Conservation (phyloP, 2,113 vertebrate genomes). For the Plotosus lineatus region DNA sequence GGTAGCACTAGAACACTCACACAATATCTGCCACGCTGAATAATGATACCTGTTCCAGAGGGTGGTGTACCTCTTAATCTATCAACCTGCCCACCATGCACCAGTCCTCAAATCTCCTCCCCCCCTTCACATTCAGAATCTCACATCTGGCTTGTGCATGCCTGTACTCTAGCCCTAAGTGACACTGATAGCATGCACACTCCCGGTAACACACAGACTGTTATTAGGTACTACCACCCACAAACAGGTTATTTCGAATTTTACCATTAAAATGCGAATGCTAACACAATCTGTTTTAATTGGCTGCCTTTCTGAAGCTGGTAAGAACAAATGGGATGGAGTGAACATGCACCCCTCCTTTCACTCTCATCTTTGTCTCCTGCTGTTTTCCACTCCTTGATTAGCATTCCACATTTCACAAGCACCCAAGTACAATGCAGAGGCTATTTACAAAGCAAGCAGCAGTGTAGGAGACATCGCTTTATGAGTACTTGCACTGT, state of each 20-base stretch:
- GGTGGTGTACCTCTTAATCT: conserved; percentile 55
- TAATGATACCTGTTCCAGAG: conserved; percentile 56
- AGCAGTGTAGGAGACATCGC: not conserved
- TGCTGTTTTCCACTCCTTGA: conserved; percentile 22
- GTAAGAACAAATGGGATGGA: conserved; percentile 40
- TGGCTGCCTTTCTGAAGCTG: conserved; percentile 17
- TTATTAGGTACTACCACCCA: not conserved
- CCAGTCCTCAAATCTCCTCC: conserved; percentile 44
- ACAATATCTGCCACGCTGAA: conserved; percentile 52
- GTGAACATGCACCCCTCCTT: conserved; percentile 6
- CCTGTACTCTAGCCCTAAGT: conserved; percentile 29
- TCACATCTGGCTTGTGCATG: conserved; percentile 39
- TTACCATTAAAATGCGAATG: conserved; percentile 11
- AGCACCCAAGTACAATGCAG: conserved; percentile 2
- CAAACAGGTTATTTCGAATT: conserved; percentile 12
- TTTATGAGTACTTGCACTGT: not conserved
- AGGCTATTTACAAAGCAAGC: conserved; percentile 20
- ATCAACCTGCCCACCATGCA: conserved; percentile 50
- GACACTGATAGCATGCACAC: conserved; percentile 36
- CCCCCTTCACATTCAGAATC: conserved; percentile 33
- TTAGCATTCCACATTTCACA: conserved; percentile 39
- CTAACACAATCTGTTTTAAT: conserved; percentile 16
- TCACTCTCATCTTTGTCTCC: conserved; percentile 26
- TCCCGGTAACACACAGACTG: not conserved
- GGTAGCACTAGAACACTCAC: conserved; percentile 51